Conservation (phyloP, 2,797 vertebrate species). For the Sciurus vulgaris region DNA sequence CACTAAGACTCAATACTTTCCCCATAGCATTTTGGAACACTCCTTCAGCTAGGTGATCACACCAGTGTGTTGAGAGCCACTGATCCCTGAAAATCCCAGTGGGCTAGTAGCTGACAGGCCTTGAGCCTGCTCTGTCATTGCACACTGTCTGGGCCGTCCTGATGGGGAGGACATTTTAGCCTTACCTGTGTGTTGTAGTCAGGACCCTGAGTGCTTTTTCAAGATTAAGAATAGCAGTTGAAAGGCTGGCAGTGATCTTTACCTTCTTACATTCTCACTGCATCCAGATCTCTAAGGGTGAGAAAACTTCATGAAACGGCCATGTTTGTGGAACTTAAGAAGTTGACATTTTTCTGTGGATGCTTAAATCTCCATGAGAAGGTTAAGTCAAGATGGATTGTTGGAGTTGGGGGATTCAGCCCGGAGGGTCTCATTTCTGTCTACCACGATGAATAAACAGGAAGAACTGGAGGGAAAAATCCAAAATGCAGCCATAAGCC, state of each 20-base stretch:
- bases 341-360: not conserved
- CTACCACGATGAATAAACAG: not conserved
- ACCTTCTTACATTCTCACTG: constrained; percentile 85
- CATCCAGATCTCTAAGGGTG: constrained; percentile 81
- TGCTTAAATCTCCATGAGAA: not conserved
- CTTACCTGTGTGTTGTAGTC: not conserved
- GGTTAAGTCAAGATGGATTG: not conserved
- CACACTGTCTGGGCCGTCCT: not conserved
- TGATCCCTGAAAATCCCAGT: not conserved
- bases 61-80: not conserved
- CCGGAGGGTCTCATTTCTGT: not conserved
- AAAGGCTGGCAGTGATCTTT: constrained; percentile 79
- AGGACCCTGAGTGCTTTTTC: not conserved
- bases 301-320: constrained; percentile 73
- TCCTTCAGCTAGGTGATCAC: no score
- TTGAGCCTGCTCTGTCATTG: not conserved
- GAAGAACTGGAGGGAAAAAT: not conserved
- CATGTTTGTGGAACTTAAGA: constrained; percentile 68
- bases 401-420: not conserved
- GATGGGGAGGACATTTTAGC: not conserved
- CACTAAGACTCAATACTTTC: not conserved
- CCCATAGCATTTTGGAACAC: not conserved
- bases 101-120: not conserved
- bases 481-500: not conserved
- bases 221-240: constrained; percentile 78